phyloP scores from a whole-genome alignment of 1,140 invertebrate species.

The Calliopsis andreniformis region DNA sequence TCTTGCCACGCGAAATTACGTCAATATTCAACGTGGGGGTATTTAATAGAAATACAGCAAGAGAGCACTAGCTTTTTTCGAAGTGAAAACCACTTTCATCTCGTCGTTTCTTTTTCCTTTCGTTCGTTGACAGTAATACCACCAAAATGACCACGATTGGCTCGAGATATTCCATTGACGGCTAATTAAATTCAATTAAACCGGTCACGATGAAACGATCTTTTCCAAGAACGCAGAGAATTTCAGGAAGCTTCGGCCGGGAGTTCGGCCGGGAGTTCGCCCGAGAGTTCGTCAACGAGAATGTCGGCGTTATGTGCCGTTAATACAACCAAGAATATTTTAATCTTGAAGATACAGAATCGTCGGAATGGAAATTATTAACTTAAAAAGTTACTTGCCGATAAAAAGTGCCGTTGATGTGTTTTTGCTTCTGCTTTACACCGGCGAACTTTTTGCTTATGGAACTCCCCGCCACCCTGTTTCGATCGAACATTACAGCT shows the following conservation, averaged over 20 bases:
- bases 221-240: neutral
- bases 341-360: neutral
- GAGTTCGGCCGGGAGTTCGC: too few relatives aligned
- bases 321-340: conserved; percentile 6
- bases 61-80: neutral
- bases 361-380: neutral
- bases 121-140: neutral
- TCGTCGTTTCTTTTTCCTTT: too few relatives aligned
- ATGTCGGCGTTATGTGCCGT: neutral
- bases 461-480: neutral
- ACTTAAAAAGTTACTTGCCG: neutral
- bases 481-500: neutral
- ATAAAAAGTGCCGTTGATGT: neutral
- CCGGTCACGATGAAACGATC: neutral
- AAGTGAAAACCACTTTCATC: neutral
- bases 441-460: neutral
- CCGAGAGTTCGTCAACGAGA: conserved; percentile 4
- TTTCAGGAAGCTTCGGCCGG: neutral
- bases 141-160: neutral
- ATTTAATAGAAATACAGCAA: conserved; percentile 1
- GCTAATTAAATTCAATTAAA: conserved; percentile 16
- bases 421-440: neutral
- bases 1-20: neutral
- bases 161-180: neutral
- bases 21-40: neutral